phyloP scores from a whole-genome alignment of 2,113 vertebrate species.

The Cathartes aura region DNA sequence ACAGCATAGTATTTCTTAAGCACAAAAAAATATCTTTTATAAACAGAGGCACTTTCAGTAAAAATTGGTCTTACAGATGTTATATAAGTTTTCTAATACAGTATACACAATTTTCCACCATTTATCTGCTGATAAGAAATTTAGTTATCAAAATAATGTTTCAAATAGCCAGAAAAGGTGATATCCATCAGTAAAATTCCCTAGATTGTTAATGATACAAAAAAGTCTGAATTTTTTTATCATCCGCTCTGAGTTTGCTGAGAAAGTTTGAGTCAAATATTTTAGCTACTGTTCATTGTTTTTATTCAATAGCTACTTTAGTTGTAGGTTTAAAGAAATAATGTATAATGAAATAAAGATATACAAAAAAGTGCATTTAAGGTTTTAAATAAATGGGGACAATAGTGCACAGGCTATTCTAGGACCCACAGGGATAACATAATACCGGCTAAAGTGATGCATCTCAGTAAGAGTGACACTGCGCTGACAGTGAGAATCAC shows the following conservation, averaged over 20 bases:
- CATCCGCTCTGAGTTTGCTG: background rate
- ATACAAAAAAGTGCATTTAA: background rate
- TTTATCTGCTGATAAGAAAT: background rate
- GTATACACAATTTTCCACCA: background rate
- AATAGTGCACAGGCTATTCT: background rate
- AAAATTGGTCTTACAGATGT: background rate
- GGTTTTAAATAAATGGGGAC: background rate
- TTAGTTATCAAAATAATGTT: background rate
- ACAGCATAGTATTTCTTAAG: background rate
- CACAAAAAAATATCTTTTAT: background rate
- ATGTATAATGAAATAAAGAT: background rate
- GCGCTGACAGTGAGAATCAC: background rate
- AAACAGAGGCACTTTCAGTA: background rate
- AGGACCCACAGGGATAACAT: background rate
- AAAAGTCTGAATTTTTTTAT: background rate
- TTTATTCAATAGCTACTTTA: background rate
- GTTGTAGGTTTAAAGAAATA: background rate
- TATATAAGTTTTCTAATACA: background rate
- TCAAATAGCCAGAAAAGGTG: background rate
- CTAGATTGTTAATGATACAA: background rate
- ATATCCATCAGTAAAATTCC: background rate
- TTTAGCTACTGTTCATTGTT: background rate
- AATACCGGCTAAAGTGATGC: background rate
- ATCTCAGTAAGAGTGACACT: background rate
- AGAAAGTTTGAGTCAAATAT: background rate